Evolutionary conservation across 2,113 vertebrate genomes (phyloP).

Genomic region (Junco hyemalis): DNA sequence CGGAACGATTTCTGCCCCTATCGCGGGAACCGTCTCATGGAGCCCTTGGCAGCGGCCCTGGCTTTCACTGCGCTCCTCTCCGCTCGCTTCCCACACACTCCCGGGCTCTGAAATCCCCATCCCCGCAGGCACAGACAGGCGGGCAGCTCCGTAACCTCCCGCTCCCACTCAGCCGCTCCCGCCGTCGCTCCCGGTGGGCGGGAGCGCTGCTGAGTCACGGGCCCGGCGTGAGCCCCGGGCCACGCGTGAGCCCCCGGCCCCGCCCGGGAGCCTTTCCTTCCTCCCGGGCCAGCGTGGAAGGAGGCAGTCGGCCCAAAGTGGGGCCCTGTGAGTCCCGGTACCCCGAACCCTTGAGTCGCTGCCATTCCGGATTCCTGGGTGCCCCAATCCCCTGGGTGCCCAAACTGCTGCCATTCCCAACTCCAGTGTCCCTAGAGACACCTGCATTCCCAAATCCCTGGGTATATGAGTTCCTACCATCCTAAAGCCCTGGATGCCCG

Average conservation of each 20-base stretch:
- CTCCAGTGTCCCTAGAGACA: accelerated
- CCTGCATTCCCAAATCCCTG: background rate
- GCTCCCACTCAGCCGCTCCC: constrained; percentile 10
- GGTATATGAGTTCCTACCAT: accelerated
- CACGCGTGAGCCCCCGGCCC: background rate
- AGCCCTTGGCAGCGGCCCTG: constrained; percentile 24
- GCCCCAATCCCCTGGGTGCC: accelerated
- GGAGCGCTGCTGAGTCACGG: constrained; percentile 35
- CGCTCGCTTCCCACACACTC: constrained; percentile 15
- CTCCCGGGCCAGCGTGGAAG: accelerated
- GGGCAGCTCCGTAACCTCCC: constrained; percentile 22
- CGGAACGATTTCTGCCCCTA: background rate
- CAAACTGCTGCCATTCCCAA: background rate
- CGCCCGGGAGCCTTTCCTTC: background rate
- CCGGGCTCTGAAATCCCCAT: background rate
- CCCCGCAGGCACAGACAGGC: background rate
- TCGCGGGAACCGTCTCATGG: background rate
- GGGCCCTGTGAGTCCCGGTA: accelerated
- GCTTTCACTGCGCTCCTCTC: constrained; percentile 10
- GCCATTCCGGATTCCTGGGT: accelerated
- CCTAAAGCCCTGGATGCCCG: background rate
- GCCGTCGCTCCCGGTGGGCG: constrained; percentile 29
- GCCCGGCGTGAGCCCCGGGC: background rate
- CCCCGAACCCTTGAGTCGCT: no score
- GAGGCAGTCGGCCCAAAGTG: background rate